Evolutionary conservation across 2,797 vertebrate genomes (phyloP).

Genomic region (Oreonectes daqikongensis): DNA sequence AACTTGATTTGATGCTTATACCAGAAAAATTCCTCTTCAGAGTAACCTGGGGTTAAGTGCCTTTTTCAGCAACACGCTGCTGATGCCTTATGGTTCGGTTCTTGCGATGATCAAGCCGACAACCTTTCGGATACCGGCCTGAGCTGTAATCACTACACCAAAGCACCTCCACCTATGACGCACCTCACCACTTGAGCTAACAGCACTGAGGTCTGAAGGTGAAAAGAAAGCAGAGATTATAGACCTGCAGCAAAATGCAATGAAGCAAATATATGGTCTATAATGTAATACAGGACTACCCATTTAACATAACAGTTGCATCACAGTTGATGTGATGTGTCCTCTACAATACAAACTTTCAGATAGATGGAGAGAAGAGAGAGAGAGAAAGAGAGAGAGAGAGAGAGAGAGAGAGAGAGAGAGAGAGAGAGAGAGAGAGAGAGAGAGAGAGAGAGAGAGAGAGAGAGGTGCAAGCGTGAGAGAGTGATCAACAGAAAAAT

Average conservation of each 20-base stretch:
- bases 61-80: neutral
- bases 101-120: neutral
- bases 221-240: neutral
- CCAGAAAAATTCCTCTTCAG: neutral
- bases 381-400: neutral
- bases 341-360: conserved; percentile 11
- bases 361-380: neutral
- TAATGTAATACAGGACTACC: neutral
- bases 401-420: neutral
- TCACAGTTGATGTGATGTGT: neutral
- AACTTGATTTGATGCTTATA: no score
- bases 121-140: neutral
- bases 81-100: neutral
- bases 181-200: neutral
- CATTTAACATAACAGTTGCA: conserved; percentile 9
- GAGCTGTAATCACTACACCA: conserved; percentile 7
- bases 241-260: neutral
- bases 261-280: neutral
- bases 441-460: neutral
- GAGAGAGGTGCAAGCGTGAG: neutral
- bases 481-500: neutral
- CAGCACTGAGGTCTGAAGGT: neutral
- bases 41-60: neutral
- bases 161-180: neutral
- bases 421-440: neutral